Conservation (phyloP, 2,797 vertebrate genomes). For the Botia almorhae region DNA sequence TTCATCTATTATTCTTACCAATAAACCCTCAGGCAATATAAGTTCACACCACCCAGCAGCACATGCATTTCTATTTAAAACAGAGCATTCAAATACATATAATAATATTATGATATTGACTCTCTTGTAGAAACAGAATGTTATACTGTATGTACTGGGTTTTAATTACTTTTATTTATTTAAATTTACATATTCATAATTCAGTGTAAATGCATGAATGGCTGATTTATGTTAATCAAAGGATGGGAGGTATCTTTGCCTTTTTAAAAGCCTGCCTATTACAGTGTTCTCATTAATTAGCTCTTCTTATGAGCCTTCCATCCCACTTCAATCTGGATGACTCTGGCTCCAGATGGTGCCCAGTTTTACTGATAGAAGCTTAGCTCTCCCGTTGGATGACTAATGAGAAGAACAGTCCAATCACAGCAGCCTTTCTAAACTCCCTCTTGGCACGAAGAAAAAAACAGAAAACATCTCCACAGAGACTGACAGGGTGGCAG, state of each 20-base stretch:
- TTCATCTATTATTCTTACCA: not conserved
- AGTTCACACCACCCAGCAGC: not conserved
- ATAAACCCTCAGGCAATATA: not conserved
- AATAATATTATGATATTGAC: not conserved
- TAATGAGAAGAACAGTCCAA: slow-evolving; percentile 30
- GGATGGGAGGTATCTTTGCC: slow-evolving; percentile 9
- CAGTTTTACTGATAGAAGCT: slow-evolving; percentile 29
- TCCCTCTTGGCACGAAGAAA: slow-evolving; percentile 13
- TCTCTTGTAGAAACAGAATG: not conserved
- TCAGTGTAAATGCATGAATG: not conserved
- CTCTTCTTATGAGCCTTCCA: slow-evolving; percentile 27
- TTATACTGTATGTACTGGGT: not conserved
- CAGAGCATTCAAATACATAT: not conserved
- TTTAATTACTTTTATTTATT: not conserved
- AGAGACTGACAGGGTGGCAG: not conserved
- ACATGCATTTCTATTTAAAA: slow-evolving; percentile 1
- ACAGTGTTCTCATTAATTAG: slow-evolving; percentile 44
- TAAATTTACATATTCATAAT: not conserved
- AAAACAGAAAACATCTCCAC: slow-evolving; percentile 10
- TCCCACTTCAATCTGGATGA: slow-evolving; percentile 11
- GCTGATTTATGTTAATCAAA: slow-evolving; percentile 37
- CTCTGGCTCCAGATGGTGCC: slow-evolving; percentile 47
- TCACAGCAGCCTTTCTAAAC: slow-evolving; percentile 30
- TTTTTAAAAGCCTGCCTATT: slow-evolving; percentile 17
- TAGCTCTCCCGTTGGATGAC: slow-evolving; percentile 12